Evolutionary conservation across 2,888 invertebrate genomes (phyloP).

Genomic region (Elysia crispata): DNA sequence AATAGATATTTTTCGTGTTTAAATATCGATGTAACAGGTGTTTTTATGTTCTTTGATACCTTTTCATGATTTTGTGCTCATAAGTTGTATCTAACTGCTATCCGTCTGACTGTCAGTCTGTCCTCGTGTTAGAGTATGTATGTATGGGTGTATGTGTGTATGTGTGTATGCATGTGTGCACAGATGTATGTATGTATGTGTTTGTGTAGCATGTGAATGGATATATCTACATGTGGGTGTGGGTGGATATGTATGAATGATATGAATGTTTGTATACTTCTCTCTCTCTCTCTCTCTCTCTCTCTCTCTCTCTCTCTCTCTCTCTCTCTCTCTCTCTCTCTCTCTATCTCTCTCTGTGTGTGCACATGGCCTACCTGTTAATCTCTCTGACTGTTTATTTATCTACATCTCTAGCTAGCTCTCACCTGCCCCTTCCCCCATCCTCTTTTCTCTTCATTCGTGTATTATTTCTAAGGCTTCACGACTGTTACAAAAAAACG

Average conservation of each 20-base stretch:
- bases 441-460: not conserved
- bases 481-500: not conserved
- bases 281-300: conserved; percentile 20
- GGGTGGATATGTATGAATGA: not conserved
- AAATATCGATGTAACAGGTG: no score
- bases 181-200: not conserved
- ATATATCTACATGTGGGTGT: not conserved
- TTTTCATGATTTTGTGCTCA: not conserved
- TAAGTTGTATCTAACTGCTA: no score
- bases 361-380: no score
- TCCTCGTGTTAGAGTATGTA: not conserved
- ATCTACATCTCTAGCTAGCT: conserved; percentile 1
- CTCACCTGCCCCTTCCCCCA: not conserved
- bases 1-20: no score
- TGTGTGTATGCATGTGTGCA: not conserved
- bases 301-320: conserved; percentile 18
- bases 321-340: no score
- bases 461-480: not conserved
- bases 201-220: no score
- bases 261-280: not conserved
- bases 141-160: no score
- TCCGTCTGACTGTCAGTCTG: not conserved
- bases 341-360: no score
- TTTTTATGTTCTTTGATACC: no score
- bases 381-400: no score